Evolutionary conservation across 2,888 invertebrate species (phyloP), one percentile per base, ranked within the genome.

Genomic region (Drosophila greeni): DNA sequence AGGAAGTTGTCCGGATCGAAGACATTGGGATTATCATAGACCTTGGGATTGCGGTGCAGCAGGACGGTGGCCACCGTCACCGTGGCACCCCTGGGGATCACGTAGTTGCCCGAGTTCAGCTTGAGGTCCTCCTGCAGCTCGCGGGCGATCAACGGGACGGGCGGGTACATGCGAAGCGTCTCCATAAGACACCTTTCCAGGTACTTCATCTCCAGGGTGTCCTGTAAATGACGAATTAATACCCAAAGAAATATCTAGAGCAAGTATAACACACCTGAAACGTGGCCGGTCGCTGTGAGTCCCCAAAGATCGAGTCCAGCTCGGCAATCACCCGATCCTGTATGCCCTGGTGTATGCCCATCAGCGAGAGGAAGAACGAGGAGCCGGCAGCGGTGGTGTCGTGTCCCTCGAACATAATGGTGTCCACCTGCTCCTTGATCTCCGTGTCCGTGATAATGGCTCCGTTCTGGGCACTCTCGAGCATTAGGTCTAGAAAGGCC

Each of bases 1-100:
- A 95, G 90, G 90, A 96, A 96, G 86, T 95, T 94, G 87, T 96
- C 95, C 2, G 96, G 96, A 89, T 96, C 91, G 86, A 95, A 96
- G 70, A 90, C 91, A 42, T 92, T 90, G 0, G 96, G 94, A 87
- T 96, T 93, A 9, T 94, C 92, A 88, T 94, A 96, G 51, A 93
- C 91, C 73, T 93, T 92, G 2, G 91, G 89, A 73, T 93, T 91
- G 58, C 94, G 92, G 87, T 96, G 96, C 53, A 94, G 87, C 79
- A 92, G 91, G 84, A 90, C 92, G 2, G 93, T 93, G 3, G 91
- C 91, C 49, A 95, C 91, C 2, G 86, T 86, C 9, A 82, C 91
- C 0, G 94, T 94, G 3, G 92, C 89, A n/a, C 93, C 93, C 14
- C 91, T 90, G 18, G 95, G 95, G 52, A 95, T 86, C 23, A 91